Conservation (phyloP, 2,113 vertebrate species). For the Aix galericulata region DNA sequence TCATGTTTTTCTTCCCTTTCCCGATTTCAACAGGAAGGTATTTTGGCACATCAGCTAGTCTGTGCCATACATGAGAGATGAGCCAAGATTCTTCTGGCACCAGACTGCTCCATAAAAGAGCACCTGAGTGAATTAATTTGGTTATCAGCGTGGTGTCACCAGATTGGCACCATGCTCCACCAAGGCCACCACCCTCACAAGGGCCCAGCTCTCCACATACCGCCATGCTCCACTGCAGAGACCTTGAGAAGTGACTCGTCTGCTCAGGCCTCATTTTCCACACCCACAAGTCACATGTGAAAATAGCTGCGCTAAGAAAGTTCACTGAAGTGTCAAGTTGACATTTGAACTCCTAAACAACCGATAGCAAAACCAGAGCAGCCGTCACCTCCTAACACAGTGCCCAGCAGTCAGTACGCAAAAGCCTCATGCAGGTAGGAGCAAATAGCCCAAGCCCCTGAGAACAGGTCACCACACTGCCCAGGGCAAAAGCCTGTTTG, state of each 20-base stretch:
- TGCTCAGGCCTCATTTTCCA: accelerated
- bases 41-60: neutral
- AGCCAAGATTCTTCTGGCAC: neutral
- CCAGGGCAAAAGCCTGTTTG: neutral
- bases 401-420: neutral
- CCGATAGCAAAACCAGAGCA: neutral
- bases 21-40: neutral
- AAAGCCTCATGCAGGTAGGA: neutral
- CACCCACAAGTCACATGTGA: accelerated
- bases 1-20: neutral
- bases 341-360: neutral
- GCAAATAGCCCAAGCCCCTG: accelerated
- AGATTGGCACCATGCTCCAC: accelerated
- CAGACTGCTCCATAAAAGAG: accelerated
- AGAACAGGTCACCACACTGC: neutral
- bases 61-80: accelerated
- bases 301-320: neutral
- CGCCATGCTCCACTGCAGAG: neutral
- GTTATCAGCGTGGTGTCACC: neutral
- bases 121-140: neutral
- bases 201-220: neutral
- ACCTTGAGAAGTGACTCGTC: neutral
- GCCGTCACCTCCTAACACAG: accelerated
- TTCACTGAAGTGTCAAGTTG: neutral
- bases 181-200: accelerated